These are phyloP conservation scores for Temnothorax unifasciatus DNA, from an alignment of 2,888 invertebrate genomes.

Conservation along the genomic window DNA sequence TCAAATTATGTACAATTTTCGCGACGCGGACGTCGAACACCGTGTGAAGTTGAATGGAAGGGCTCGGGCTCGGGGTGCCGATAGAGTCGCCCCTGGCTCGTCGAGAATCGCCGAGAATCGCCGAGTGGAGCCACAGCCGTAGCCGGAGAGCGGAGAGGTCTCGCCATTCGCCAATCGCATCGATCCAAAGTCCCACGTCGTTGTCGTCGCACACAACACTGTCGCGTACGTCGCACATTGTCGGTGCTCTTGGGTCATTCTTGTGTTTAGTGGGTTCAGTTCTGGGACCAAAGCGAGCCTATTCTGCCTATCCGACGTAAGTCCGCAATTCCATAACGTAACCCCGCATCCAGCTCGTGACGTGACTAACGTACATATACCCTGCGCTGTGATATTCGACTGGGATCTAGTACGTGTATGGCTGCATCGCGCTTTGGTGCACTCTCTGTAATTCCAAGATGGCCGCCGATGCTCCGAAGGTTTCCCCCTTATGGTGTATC, in stretches of 20 bases:
- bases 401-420: slow-evolving; percentile 76
- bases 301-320: slow-evolving; percentile 80
- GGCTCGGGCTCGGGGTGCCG: background rate
- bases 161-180: slow-evolving; percentile 79
- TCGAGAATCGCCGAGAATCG: slow-evolving; percentile 68
- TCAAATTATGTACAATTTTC: too few relatives aligned
- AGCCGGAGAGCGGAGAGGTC: slow-evolving; percentile 51
- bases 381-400: slow-evolving; percentile 48
- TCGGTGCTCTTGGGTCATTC: slow-evolving; percentile 78
- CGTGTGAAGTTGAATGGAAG: background rate
- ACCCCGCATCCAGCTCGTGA: slow-evolving; percentile 27
- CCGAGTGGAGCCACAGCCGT: slow-evolving; percentile 71
- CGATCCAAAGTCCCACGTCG: slow-evolving; percentile 82
- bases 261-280: slow-evolving; percentile 78
- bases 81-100: slow-evolving; percentile 15
- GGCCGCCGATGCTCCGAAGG: slow-evolving; percentile 80
- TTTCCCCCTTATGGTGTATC: slow-evolving; percentile 80
- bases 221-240: slow-evolving; percentile 79
- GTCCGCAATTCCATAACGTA: slow-evolving; percentile 66
- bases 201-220: slow-evolving; percentile 83
- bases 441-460: slow-evolving; percentile 80
- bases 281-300: slow-evolving; percentile 80
- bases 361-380: slow-evolving; percentile 36
- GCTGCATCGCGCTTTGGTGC: slow-evolving; percentile 73
- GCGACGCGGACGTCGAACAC: too few relatives aligned